Evolutionary conservation across 2,113 vertebrate species (phyloP), one percentile per base, ranked within the genome.

Genomic region (Erythrocercus mccallii): DNA sequence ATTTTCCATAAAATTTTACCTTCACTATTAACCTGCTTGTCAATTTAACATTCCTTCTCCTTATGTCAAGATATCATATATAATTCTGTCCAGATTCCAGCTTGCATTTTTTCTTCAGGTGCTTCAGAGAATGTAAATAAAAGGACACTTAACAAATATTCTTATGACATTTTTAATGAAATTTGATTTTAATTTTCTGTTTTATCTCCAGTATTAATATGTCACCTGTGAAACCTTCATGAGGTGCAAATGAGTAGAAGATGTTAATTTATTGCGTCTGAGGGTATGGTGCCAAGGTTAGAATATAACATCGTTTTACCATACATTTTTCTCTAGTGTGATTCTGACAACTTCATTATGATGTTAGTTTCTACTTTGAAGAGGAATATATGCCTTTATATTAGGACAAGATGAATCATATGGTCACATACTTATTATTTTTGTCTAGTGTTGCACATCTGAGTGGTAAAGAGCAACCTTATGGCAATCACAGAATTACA

Each of bases 21-120:
- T 80, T 96, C 58, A 78, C 15, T 91, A 70, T 92, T 91, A 86
- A 91, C 66, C 51, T 94, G 21, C 38, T 74, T 77, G 45, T 85
- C 42, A 85, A 70, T 91, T 93, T 44, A 35, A 65, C 16, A 30
- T 70, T 73, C 6, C 31, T 70, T 79, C 20, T 87, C 73, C 38
- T 79, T 35, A 62, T 85, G 24, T 19, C 30, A 80, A 91, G 50
- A 69, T 11, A 69, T 15, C 50, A 9, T 69, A 4, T 22, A 73
- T 54, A 65, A 85, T 62, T 81, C 17, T 73, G 15, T 51, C 76
- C 28, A 56, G 30, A 86, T 66, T 54, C 45, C 30, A 72, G 28
- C 4, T 77, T 90, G 6, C 6, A 58, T 77, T 92, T 79, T 94
- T 82, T 37, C 9, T 74, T 71, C 58, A 44, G 20, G 12, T 54